phyloP scores from a whole-genome alignment of 1,140 invertebrate species.

The Agrilus planipennis region DNA sequence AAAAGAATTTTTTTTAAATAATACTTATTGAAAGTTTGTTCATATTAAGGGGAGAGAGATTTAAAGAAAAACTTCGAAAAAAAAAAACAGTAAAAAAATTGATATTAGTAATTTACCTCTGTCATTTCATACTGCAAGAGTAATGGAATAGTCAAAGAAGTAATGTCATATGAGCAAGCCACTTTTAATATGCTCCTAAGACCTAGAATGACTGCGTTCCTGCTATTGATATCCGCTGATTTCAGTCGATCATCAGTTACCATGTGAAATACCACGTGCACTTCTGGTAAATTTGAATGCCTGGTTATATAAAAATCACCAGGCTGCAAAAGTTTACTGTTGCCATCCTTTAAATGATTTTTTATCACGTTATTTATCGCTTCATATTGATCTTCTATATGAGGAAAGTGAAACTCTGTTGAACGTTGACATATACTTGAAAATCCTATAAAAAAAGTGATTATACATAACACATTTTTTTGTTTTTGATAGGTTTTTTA shows the following conservation, averaged over 20 bases:
- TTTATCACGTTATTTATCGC: conserved; percentile 39
- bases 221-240: conserved; percentile 81
- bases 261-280: conserved; percentile 91
- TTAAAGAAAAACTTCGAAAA: too few relatives aligned
- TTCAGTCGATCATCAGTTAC: conserved; percentile 65
- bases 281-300: conserved; percentile 91
- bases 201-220: conserved; percentile 91
- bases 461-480: conserved; percentile 8
- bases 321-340: conserved; percentile 50
- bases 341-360: conserved; percentile 19
- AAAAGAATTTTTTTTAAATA: conserved; percentile 7
- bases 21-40: neutral
- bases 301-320: conserved; percentile 92
- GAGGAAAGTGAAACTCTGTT: conserved; percentile 83
- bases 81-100: neutral
- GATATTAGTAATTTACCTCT: conserved; percentile 63
- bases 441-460: conserved; percentile 38
- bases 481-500: conserved; percentile 2
- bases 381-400: conserved; percentile 76
- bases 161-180: conserved; percentile 86
- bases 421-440: conserved; percentile 49
- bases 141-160: conserved; percentile 85
- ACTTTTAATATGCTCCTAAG: conserved; percentile 90
- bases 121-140: conserved; percentile 85
- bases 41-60: too few relatives aligned